Evolutionary conservation across 1,140 invertebrate genomes (phyloP), one percentile per base, ranked within the genome.

Genomic region (Choristoneura fumiferana): DNA sequence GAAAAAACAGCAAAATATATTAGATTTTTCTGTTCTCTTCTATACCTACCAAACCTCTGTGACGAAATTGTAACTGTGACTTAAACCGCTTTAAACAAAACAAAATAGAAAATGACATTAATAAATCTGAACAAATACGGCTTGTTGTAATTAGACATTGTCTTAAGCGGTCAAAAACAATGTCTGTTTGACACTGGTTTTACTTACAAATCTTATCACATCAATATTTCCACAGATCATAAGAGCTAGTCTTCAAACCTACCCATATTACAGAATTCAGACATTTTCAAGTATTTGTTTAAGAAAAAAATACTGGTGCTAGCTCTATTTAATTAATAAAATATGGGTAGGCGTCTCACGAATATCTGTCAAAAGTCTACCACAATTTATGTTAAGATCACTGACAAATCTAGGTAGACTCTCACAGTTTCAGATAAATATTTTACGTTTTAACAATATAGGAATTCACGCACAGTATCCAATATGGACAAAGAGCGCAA

Each of bases 351-450:
- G 72, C 40, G 65, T 65, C 60, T 71, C 71, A 73, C 62, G 14
- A 65, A 9, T 62, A 57, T 63, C 55, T 69, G 54, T 73, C 53
- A 60, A 74, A 78, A 88, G 83, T 88, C 83, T 85, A 88, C 76
- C 85, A 88, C 76, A 86, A 88, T 86, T 88, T 81, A 85, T 86
- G 79, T 78, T 72, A 76, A 70, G 76, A 78, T 82, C 71, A 71
- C 64, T 39, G 76, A 84, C 78, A 88, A 88, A 85, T 88, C 70
- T 85, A 88, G 83, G 79, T 86, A 88, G 85, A 85, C 85, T 85
- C 71, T 72, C 67, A 82, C 71, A 76, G 64, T 69, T 70, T 78
- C 76, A 77, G 81, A 85, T 87, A 88, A 86, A 88, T 87, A 86
- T 88, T 88, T 88, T 78, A 88, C 70, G 71, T 83, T 88, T 86